These are phyloP conservation scores for Spea multiplicata DNA, from an alignment of 2,113 vertebrate species.

Conservation along the genomic window DNA sequence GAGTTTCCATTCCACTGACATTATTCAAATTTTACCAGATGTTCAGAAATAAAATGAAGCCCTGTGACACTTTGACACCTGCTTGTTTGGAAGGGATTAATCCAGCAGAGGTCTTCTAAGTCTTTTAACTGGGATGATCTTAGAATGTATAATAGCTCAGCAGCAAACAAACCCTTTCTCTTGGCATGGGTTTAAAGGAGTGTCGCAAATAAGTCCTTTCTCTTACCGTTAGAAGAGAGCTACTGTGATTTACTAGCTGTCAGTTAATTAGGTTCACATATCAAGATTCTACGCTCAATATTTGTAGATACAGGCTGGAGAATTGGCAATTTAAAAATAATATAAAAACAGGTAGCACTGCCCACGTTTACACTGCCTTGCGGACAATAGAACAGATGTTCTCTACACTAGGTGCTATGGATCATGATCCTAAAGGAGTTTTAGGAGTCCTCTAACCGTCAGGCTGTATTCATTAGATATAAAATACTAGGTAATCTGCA, in stretches of 20 bases:
- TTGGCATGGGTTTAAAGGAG: conserved; percentile 15
- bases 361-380: too few species aligned
- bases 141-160: conserved; percentile 10
- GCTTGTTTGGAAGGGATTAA: conserved; percentile 19
- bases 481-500: too few species aligned
- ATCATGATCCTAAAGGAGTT: too few species aligned
- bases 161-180: conserved; percentile 16
- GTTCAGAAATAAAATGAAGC: conserved; percentile 41
- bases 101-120: conserved; percentile 25
- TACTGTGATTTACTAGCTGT: background rate
- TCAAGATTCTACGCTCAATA: background rate
- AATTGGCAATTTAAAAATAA: too few species aligned
- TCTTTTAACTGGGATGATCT: conserved; percentile 37
- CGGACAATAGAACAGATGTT: too few species aligned
- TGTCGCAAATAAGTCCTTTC: conserved; percentile 17
- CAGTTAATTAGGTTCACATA: conserved; percentile 2
- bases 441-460: too few species aligned
- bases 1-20: conserved; percentile 46
- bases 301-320: too few species aligned
- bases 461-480: too few species aligned
- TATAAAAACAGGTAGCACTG: too few species aligned
- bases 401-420: too few species aligned
- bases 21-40: conserved; percentile 45
- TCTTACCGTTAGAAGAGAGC: background rate
- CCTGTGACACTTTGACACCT: conserved; percentile 20